Base-by-base conservation (phyloP, 2,113 vertebrate genomes). In the Mystacornis crossleyi region DNA sequence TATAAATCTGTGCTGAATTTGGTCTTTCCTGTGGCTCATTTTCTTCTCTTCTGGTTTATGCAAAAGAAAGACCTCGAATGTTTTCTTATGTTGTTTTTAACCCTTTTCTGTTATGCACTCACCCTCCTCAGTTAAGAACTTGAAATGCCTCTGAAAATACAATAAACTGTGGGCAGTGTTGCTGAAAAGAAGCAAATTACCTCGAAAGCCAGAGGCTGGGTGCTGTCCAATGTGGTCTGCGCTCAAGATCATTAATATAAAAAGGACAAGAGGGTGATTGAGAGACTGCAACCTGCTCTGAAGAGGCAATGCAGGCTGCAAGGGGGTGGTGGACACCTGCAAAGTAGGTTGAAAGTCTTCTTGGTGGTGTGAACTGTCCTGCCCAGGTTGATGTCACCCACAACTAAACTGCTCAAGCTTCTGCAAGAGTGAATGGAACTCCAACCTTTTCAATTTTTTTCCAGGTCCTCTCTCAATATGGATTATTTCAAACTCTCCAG, bases 371-470 rank as follows among this genome's bases (percentile, higher is more conserved):
- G 26, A 51, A 51, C 7, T 5, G 3, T n/a, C 53, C 43, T 62
- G 28, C 14, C 5, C 10, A 29, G 7, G 18, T 10, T 66, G 28
- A 28, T n/a, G 12, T 14, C 23, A 45, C 36, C 8, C 4, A 14
- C 4, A 8, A 33, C 19, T 60, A 28, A 81, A 43, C 18, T 48
- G 9, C 42, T 47, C 20, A 82, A 73, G 9, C 4, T 65, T 18
- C 15, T 5, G 13, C 5, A 15, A 47, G 18, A 24, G 7, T 33
- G 6, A 26, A 19, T 53, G 16, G 19, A 50, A 55, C 17, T 34
- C 6, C 3, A 5, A 8, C 3, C 0, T 62, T 55, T 53, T 40
- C 1, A 9, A 1, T 6, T 20, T 23, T 36, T 60, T 80, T 31
- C 20, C 4, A 18, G 6, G 25, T 78, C 14, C 33, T 55, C 73